A percentile compares a stretch with the other conserved stretches of the same genome.
Evolutionary conservation across 2,888 invertebrate species (phyloP).

Genomic region (Andrena camellia): DNA sequence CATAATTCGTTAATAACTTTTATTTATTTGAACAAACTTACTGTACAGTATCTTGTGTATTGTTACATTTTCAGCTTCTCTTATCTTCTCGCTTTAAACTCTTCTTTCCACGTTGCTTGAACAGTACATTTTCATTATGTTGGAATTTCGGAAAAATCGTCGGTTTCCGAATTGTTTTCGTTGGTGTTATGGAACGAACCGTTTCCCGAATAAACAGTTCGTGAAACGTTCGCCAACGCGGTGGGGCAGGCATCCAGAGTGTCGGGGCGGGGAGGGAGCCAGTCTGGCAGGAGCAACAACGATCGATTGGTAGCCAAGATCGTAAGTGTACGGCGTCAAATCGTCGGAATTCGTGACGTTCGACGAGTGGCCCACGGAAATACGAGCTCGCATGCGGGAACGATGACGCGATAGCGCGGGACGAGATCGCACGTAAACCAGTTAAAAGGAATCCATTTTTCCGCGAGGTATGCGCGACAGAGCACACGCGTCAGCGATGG

Average conservation of each 20-base stretch:
- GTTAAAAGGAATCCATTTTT: conserved; percentile 68
- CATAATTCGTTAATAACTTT: neutral
- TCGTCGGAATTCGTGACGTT: conserved; percentile 64
- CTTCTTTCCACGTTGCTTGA: neutral
- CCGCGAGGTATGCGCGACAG: conserved; percentile 45
- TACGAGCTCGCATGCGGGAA: conserved; percentile 57
- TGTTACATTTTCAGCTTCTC: neutral
- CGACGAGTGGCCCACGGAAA: conserved; percentile 56
- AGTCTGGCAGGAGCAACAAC: conserved; percentile 35
- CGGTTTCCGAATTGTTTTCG: conserved; percentile 1
- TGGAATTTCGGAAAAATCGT: neutral
- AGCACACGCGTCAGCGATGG: conserved; percentile 41
- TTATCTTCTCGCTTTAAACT: neutral
- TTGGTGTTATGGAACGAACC: conserved; percentile 5
- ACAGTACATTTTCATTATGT: neutral
- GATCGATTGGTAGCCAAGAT: conserved; percentile 61
- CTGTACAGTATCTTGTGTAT: neutral
- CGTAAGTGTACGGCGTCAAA: conserved; percentile 56
- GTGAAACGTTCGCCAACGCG: conserved; percentile 50
- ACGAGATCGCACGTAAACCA: conserved; percentile 66
- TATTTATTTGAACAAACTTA: conserved; percentile 3
- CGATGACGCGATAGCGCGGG: conserved; percentile 59
- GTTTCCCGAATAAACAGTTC: conserved; percentile 37
- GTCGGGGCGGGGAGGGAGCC: neutral
- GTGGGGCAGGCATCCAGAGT: neutral